Percentiles rank a stretch among this genome's conserved stretches.
These are phyloP conservation scores for Isichthys henryi DNA, from an alignment of 2,113 vertebrate species.

Conservation along the genomic window DNA sequence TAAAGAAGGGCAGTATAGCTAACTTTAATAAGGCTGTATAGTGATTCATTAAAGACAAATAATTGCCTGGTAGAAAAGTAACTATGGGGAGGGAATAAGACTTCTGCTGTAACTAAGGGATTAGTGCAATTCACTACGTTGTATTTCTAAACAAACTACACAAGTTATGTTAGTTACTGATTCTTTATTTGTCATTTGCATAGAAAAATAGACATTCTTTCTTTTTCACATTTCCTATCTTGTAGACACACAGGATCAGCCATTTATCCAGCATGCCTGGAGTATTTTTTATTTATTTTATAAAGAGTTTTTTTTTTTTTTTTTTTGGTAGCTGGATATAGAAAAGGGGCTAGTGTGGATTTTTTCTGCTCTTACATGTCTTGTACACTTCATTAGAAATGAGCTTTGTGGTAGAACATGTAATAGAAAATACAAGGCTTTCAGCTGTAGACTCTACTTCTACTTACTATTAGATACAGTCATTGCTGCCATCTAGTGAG, in stretches of 20 bases:
- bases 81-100: neutral
- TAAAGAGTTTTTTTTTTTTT: neutral
- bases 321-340: neutral
- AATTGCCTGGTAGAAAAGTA: neutral
- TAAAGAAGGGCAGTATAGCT: neutral
- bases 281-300: neutral
- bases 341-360: neutral
- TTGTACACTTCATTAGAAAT: slow-evolving; percentile 15
- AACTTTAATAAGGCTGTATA: neutral
- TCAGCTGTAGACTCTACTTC: slow-evolving; percentile 22
- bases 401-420: slow-evolving; percentile 3
- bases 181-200: neutral
- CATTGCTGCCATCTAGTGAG: slow-evolving; percentile 31
- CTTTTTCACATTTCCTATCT: neutral
- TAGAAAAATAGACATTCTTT: neutral
- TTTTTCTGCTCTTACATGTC: slow-evolving; percentile 13
- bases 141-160: neutral
- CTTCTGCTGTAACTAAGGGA: neutral
- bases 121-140: neutral
- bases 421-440: slow-evolving; percentile 15
- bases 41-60: neutral
- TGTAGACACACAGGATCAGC: neutral
- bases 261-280: neutral
- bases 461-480: slow-evolving; percentile 9
- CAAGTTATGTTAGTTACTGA: neutral